Base-by-base conservation (phyloP, 37 sponge, comb jelly and placozoan genomes). In the Agelas oroides region DNA sequence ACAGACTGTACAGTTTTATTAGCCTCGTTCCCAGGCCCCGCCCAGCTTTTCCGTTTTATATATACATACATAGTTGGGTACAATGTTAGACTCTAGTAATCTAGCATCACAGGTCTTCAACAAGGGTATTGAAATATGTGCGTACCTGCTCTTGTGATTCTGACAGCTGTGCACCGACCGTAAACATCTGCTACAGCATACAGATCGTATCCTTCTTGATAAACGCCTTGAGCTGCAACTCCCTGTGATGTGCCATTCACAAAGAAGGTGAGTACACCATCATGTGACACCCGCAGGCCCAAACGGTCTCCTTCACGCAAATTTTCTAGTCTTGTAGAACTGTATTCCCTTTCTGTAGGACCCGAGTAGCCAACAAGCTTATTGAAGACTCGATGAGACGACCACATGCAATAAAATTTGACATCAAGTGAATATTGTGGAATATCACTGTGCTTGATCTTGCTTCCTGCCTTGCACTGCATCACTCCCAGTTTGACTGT, bases 161-260 rank as follows among this genome's bases (percentile, higher is more conserved):
- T 30, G 0, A 93, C 92, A 19, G 89, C 79, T 24, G 78, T 92
- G 62, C 94, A 91, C 61, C 88, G 84, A 20, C 86, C 95, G 67
- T 95, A 95, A 58, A 92, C 93, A 55, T 95, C 95, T 58, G 92
- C 93, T 16, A 95, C 92, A 1, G 87, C 70, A 52, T 92, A 95
- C 57, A 95, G 71, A 15, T 92, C 83, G 38, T 70, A 77, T 18
- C 87, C 95, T 18, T 66, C 71, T 30, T 65, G 62, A 55, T 86
- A 89, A 15, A 89, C 60, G 54, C 82, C 72, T 19, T 86, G 53
- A 39, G 86, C 83, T 0, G 90, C 93, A 18, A 78, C n/a, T 13
- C 92, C 95, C 23, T 91, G 86, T 2, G 27, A 70, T 36, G 25
- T 46, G 34, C 93, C 93, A 82, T 95, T 89, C 28, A 91, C 87